Evolutionary conservation across 2,797 vertebrate species (phyloP).

Genomic region (Semaprochilodus insignis): DNA sequence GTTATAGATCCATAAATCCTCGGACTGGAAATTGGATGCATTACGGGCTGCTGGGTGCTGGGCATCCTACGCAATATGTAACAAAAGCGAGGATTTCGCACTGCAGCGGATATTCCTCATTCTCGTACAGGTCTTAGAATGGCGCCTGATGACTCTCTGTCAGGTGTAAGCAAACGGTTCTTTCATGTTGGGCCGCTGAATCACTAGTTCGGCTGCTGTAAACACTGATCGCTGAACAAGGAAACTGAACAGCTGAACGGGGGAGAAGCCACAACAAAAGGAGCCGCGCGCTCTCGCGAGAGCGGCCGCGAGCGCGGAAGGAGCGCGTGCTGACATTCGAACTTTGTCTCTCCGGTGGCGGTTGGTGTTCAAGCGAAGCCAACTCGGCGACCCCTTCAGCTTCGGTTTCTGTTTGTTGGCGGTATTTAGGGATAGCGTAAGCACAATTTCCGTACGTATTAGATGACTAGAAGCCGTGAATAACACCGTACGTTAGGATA

Average conservation of each 20-base stretch:
- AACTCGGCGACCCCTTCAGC: neutral
- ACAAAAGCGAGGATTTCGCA: neutral
- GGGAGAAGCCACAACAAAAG: conserved; percentile 55
- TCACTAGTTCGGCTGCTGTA: neutral
- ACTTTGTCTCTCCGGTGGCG: conserved; percentile 37
- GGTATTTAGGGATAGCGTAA: neutral
- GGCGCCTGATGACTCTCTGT: neutral
- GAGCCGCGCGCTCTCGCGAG: conserved; percentile 57
- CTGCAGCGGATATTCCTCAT: neutral
- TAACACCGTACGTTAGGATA: neutral
- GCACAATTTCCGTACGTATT: neutral
- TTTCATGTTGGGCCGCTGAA: neutral
- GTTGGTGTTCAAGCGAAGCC: neutral
- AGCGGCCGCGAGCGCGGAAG: conserved; percentile 44
- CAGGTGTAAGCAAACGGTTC: neutral
- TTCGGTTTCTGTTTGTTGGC: neutral
- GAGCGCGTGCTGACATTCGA: conserved; percentile 54
- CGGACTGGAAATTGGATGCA: conserved; percentile 4
- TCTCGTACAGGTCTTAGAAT: neutral
- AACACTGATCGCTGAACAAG: conserved; percentile 19
- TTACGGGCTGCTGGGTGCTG: neutral
- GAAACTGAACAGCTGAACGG: conserved; percentile 24
- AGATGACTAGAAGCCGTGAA: neutral
- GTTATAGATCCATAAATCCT: neutral
- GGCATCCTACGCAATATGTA: neutral